Evolutionary conservation across 2,888 invertebrate species (phyloP).

Genomic region (Pherbina coryleti): DNA sequence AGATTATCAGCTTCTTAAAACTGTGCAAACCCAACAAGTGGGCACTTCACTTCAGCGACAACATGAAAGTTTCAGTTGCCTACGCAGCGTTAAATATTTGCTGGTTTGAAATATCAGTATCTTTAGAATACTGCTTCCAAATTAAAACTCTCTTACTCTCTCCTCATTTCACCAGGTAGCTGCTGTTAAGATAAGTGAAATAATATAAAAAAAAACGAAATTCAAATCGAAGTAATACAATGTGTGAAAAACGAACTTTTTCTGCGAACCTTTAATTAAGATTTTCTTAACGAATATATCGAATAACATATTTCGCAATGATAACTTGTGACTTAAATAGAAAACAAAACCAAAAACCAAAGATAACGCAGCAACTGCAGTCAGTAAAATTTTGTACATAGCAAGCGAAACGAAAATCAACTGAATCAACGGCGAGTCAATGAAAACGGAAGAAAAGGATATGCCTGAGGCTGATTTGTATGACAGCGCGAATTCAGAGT

Average conservation of each 20-base stretch:
- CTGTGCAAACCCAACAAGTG: too few species aligned
- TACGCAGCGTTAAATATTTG: too few species aligned
- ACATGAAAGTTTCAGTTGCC: too few species aligned
- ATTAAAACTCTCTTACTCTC: too few species aligned
- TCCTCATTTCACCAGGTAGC: neutral
- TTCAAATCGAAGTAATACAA: neutral
- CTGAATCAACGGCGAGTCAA: neutral
- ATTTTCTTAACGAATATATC: constrained; percentile 7
- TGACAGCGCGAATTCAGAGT: constrained; percentile 56
- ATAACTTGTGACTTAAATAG: constrained; percentile 13
- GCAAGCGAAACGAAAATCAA: constrained; percentile 15
- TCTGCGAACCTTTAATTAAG: neutral
- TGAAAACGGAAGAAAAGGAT: constrained; percentile 36
- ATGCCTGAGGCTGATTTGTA: constrained; percentile 62
- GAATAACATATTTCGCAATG: constrained; percentile 10
- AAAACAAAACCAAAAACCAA: constrained; percentile 19
- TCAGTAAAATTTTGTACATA: constrained; percentile 17
- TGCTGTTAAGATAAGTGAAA: neutral
- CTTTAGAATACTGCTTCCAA: too few species aligned
- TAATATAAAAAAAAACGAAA: neutral
- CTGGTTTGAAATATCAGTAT: too few species aligned
- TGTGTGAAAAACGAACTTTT: constrained; percentile 23
- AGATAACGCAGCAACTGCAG: constrained; percentile 14
- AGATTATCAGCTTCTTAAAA: too few species aligned
- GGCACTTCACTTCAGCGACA: too few species aligned